Conservation (phyloP, 92 coral and sea anemone genomes). For the Pocillopora meandrina region DNA sequence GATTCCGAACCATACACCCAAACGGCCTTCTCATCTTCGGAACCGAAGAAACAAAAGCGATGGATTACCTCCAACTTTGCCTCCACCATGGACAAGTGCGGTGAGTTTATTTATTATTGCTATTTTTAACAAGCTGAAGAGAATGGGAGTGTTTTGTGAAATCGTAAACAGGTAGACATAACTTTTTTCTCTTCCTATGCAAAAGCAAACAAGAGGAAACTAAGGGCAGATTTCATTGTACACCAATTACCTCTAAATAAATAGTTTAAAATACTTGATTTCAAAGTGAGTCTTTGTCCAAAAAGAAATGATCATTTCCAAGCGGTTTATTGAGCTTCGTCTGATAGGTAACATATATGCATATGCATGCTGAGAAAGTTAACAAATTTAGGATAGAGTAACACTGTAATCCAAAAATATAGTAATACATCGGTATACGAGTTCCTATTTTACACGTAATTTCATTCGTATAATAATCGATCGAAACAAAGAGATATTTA, state of each 20-base stretch:
- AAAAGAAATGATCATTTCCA: background rate
- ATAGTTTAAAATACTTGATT: background rate
- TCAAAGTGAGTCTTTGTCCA: too few relatives aligned
- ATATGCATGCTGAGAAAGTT: constrained; percentile 13
- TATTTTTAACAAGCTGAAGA: background rate
- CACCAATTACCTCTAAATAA: constrained; percentile 2
- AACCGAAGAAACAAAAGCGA: constrained; percentile 32
- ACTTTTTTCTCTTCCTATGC: background rate
- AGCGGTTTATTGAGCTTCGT: background rate
- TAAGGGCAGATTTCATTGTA: background rate
- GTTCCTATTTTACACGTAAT: background rate
- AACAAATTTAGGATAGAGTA: background rate
- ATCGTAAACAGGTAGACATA: constrained; percentile 19
- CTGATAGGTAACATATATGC: background rate
- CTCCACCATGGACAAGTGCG: constrained; percentile 72
- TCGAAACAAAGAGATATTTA: constrained; percentile 7
- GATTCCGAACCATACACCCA: constrained; percentile 85
- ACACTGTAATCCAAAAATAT: background rate
- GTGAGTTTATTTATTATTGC: constrained; percentile 36
- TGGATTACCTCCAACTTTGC: constrained; percentile 69
- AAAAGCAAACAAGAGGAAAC: background rate
- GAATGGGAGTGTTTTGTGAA: constrained; percentile 13
- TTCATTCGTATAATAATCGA: background rate
- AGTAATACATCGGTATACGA: background rate
- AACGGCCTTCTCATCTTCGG: constrained; percentile 77